Conservation (phyloP, 2,797 vertebrate genomes). For the Streptopelia turtur region DNA sequence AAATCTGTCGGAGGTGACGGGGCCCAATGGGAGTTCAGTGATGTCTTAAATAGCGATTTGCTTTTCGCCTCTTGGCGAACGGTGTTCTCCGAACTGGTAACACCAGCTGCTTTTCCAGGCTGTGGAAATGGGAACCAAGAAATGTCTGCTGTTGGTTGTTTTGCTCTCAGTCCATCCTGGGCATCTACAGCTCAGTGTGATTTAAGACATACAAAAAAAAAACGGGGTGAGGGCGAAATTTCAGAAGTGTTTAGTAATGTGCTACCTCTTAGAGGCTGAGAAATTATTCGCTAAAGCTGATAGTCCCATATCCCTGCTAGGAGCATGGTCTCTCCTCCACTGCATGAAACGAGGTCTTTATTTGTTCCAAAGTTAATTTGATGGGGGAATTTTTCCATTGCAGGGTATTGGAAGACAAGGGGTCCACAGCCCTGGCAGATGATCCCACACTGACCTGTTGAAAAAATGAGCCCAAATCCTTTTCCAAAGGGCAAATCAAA, state of each 20-base stretch:
- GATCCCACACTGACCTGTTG: too few relatives aligned
- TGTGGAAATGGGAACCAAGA: not conserved
- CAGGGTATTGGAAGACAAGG: not conserved
- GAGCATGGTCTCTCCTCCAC: not conserved
- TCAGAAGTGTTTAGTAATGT: rapidly evolving
- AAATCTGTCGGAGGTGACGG: conserved; percentile 58
- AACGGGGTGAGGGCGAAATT: rapidly evolving
- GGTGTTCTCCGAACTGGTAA: not conserved
- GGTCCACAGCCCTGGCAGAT: too few relatives aligned
- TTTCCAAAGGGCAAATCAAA: not conserved
- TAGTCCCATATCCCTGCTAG: not conserved
- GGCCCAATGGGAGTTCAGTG: conserved; percentile 18
- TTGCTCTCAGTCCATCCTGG: not conserved
- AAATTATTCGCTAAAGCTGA: not conserved
- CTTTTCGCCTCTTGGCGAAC: not conserved
- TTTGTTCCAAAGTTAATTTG: not conserved
- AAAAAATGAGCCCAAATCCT: rapidly evolving
- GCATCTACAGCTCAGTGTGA: not conserved
- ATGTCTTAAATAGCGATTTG: conserved; percentile 53
- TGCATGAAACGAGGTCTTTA: rapidly evolving
- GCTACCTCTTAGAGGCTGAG: not conserved
- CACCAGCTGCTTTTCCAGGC: not conserved
- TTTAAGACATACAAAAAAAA: not conserved
- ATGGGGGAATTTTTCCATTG: not conserved
- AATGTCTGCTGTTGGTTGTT: not conserved